A percentile compares a stretch with the other conserved stretches of the same genome.
These are phyloP conservation scores for Coptodon rendalli DNA, from an alignment of 2,113 vertebrate species.

Conservation along the genomic window DNA sequence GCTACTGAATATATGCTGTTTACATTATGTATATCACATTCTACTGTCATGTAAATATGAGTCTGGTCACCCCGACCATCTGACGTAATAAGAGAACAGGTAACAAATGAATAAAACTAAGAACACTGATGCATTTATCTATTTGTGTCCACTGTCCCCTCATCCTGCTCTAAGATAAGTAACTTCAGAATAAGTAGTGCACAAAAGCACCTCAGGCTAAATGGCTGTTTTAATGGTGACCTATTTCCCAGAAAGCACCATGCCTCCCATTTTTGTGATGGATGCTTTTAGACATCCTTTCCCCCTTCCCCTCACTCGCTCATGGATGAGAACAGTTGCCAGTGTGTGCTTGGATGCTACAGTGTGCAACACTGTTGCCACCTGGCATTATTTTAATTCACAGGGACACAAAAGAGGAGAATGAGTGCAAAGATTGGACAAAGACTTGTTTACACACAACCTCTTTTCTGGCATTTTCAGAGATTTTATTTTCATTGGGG, in stretches of 20 bases:
- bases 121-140: neutral
- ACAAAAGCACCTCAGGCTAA: neutral
- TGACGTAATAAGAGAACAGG: neutral
- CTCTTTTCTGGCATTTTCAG: neutral
- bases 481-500: neutral
- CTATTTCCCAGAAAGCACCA: constrained; percentile 39
- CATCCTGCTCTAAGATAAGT: neutral
- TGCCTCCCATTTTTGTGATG: constrained; percentile 21
- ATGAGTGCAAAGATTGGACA: neutral
- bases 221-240: constrained; percentile 17
- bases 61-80: neutral
- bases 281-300: constrained; percentile 45
- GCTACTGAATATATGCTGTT: neutral
- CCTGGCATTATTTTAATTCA: neutral
- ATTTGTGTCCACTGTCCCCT: neutral
- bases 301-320: neutral
- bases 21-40: neutral
- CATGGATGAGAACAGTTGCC: neutral
- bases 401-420: neutral
- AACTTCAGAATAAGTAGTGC: constrained; percentile 6
- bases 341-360: neutral
- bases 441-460: neutral
- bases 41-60: neutral
- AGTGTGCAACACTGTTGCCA: neutral
- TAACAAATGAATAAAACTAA: neutral